Percentiles rank a stretch among this genome's conserved stretches.
phyloP scores from a whole-genome alignment of 2,113 vertebrate species.

The Sinocyclocheilus maitianheensis region DNA sequence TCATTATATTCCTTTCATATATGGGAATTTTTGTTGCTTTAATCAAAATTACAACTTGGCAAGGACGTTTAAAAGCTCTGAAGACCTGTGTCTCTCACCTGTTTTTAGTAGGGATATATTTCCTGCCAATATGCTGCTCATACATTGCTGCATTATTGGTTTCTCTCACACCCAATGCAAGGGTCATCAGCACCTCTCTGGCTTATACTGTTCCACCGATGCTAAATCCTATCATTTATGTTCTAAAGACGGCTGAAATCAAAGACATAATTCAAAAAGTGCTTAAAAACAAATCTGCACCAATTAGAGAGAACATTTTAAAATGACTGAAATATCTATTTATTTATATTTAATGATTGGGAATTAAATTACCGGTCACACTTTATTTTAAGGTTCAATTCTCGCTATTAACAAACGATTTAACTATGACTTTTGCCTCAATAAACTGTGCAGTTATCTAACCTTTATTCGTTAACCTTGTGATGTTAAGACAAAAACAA shows the following conservation, averaged over 20 bases:
- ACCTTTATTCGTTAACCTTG: too few species aligned
- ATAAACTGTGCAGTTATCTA: too few species aligned
- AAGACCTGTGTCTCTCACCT: slow-evolving; percentile 54
- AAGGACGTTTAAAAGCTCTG: slow-evolving; percentile 50
- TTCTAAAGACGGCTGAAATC: slow-evolving; percentile 56
- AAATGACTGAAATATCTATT: neutral
- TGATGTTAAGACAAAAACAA: too few species aligned
- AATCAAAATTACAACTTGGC: slow-evolving; percentile 54
- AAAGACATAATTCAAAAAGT: slow-evolving; percentile 43
- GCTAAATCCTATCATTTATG: slow-evolving; percentile 60
- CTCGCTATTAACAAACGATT: too few species aligned
- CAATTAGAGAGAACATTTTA: too few species aligned
- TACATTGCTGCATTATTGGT: slow-evolving; percentile 23
- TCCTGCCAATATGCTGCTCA: slow-evolving; percentile 35
- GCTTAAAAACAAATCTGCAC: slow-evolving; percentile 21
- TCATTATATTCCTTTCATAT: slow-evolving; percentile 48
- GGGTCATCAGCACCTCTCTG: slow-evolving; percentile 50
- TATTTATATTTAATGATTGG: too few species aligned
- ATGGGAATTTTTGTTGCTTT: slow-evolving; percentile 42
- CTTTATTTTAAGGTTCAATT: too few species aligned
- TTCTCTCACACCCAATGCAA: slow-evolving; percentile 44
- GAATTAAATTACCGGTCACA: neutral
- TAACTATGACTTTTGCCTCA: too few species aligned
- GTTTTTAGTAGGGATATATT: slow-evolving; percentile 47
- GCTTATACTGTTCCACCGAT: slow-evolving; percentile 47